Conservation (phyloP, 2,888 invertebrate species). For the Venustoraphidia nigricollis region DNA sequence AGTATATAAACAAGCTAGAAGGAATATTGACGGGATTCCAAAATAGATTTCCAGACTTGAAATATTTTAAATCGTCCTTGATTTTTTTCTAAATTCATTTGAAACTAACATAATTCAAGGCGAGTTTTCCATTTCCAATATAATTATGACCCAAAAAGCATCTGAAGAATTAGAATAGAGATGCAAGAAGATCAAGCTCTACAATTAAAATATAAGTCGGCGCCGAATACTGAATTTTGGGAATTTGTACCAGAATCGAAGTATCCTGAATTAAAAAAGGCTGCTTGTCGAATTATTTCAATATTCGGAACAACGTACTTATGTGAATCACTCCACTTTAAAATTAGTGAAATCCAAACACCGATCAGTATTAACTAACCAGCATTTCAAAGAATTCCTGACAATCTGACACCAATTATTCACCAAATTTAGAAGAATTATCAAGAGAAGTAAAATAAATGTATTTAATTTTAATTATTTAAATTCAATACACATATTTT, state of each 20-base stretch:
- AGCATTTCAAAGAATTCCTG: no score
- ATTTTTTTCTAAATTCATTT: conserved; percentile 10
- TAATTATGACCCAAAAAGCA: conserved; percentile 14
- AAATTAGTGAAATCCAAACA: no score
- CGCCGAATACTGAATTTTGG: conserved; percentile 11
- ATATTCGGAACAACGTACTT: conserved; percentile 12
- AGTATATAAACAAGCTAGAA: no score
- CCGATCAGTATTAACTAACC: no score
- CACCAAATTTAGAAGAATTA: no score
- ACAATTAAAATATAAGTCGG: conserved; percentile 10
- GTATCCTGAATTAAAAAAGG: conserved; percentile 13
- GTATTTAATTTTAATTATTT: no score
- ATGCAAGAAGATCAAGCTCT: conserved; percentile 12
- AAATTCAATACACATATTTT: no score
- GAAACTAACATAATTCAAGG: conserved; percentile 11
- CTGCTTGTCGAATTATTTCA: conserved; percentile 12
- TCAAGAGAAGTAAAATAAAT: no score
- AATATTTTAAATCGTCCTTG: conserved; percentile 9
- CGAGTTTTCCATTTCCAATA: conserved; percentile 13
- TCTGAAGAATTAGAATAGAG: conserved; percentile 14
- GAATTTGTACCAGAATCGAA: conserved; percentile 12
- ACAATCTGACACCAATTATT: no score
- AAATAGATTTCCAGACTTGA: conserved; percentile 9
- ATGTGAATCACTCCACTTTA: conserved; percentile 10
- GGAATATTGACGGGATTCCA: no score